Conservation (phyloP, 2,797 vertebrate species). For the Notoglanidium macrostoma region DNA sequence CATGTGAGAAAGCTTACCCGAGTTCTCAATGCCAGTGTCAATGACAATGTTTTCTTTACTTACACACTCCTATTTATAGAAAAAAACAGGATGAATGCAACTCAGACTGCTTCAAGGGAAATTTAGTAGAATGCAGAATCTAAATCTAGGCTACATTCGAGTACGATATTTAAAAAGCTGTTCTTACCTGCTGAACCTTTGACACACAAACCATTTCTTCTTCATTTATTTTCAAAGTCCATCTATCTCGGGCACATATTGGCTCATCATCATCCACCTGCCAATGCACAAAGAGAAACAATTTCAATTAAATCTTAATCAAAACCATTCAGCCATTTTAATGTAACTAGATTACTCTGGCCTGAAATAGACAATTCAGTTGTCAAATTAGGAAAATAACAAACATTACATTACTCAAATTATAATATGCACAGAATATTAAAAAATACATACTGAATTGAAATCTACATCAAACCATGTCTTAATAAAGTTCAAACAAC, state of each 20-base stretch:
- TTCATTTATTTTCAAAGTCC: constrained; percentile 63
- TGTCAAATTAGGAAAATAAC: neutral
- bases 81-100: neutral
- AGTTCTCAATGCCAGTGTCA: constrained; percentile 53
- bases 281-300: constrained; percentile 29
- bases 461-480: neutral
- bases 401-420: neutral
- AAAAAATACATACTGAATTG: neutral
- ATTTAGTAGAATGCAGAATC: neutral
- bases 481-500: constrained; percentile 6
- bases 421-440: neutral
- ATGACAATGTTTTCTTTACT: constrained; percentile 51
- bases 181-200: constrained; percentile 47
- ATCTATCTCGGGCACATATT: constrained; percentile 61
- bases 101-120: neutral
- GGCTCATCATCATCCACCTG: constrained; percentile 68
- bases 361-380: neutral
- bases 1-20: constrained; percentile 30
- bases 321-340: too few species aligned
- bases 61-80: constrained; percentile 43
- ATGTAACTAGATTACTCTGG: neutral
- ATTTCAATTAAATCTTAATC: too few species aligned
- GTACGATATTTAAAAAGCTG: neutral
- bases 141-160: neutral
- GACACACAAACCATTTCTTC: constrained; percentile 58